Base-by-base conservation (phyloP, 1,140 invertebrate genomes). In the Rhopalosiphum maidis region DNA sequence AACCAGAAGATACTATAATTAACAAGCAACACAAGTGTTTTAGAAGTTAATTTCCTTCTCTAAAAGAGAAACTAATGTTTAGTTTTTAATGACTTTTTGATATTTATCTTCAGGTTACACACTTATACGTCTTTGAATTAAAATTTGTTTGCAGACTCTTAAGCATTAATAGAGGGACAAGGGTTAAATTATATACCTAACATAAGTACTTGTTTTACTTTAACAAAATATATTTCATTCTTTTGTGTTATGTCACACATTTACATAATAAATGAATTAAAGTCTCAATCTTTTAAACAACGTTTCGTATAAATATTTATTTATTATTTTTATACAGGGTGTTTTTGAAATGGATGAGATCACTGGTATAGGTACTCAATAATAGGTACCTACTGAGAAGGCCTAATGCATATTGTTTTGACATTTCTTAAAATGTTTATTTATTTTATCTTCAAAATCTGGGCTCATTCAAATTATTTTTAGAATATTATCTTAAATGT, bases 111-210 rank as follows among this genome's bases (percentile, higher is more conserved):
- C 48, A 9, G n/a, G 87, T 54, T 89, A 55, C 51, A 55, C 30
- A n/a, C 60, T 77, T 77, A n/a, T 18, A n/a, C 35, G 15, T 89
- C 37, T 54, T 89, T 55, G 51, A 55, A 89, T 55, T 37, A n/a
- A 55, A 89, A 89, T 55, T 88, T 89, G 88, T 89, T 89, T 89
- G 88, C 15, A 55, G 51, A 89, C 88, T 55, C 51, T 89, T 55
- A 55, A 89, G 22, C 21, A 30, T 35, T 54, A 22, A 37, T 22
- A 37, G 23, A 55, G 35, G 21, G 21, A 37, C 87, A 55, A 89
- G 88, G 21, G 35, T 7, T 41, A 35, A 55, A 55, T 89, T 54
- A 55, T 55, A 41, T 89, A 54, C 30, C 11, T 25, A 41, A 89
- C 6, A 41, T 37, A 55, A 89, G 35, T 89, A 89, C 51, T 55